Evolutionary conservation across 2,113 vertebrate genomes (phyloP).

Genomic region (Balaeniceps rex): DNA sequence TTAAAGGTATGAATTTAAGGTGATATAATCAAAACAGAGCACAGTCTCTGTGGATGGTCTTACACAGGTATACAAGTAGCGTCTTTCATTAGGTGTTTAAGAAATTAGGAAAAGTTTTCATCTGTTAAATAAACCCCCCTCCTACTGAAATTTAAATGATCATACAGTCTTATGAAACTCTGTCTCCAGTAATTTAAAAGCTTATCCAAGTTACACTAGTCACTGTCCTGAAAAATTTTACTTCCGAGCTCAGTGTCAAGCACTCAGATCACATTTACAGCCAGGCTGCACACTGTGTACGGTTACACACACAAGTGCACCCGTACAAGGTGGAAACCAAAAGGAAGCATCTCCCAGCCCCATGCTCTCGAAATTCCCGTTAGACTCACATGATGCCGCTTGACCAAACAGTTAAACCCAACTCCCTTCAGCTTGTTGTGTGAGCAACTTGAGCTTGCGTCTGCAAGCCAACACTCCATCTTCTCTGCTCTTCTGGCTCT

Average conservation of each 20-base stretch:
- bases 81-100: background rate
- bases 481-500: background rate
- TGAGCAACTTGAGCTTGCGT: background rate
- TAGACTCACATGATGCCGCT: background rate
- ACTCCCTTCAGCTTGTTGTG: background rate
- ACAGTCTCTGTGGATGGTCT: background rate
- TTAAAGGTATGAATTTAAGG: background rate
- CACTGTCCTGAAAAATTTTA: background rate
- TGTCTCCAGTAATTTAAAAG: background rate
- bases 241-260: background rate
- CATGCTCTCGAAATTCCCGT: background rate
- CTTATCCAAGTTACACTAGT: background rate
- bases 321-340: background rate
- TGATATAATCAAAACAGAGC: background rate
- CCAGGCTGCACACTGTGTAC: background rate
- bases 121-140: background rate
- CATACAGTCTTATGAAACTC: background rate
- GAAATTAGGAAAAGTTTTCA: background rate
- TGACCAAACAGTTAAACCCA: background rate
- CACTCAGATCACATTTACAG: background rate
- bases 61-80: accelerated
- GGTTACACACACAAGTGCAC: background rate
- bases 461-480: background rate
- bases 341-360: background rate
- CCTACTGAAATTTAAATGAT: background rate